Percentiles rank a stretch among this genome's conserved stretches.
Conservation (phyloP, 2,797 vertebrate genomes). For the Mormyrops boulengeri region DNA sequence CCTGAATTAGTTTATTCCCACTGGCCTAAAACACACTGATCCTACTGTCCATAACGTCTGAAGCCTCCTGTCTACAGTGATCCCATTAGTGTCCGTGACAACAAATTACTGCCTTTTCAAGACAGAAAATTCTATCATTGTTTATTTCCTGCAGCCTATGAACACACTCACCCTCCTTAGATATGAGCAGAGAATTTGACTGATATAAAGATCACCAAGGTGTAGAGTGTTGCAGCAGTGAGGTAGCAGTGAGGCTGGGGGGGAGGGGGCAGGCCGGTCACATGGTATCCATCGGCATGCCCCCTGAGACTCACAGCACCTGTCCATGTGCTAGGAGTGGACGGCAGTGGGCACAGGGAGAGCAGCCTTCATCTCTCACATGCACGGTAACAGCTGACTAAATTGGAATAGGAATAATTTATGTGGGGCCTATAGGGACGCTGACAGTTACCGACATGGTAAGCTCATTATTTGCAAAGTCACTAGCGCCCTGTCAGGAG, state of each 20-base stretch:
- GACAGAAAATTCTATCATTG: background rate
- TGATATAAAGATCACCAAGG: background rate
- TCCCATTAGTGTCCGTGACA: background rate
- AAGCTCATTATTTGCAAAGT: background rate
- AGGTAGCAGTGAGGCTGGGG: background rate
- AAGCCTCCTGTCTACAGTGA: background rate
- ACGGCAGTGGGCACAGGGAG: too few relatives aligned
- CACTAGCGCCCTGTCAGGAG: slow-evolving; percentile 2
- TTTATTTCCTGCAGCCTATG: too few relatives aligned
- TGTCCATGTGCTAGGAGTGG: background rate
- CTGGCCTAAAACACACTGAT: background rate
- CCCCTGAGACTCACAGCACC: background rate
- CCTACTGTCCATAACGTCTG: background rate
- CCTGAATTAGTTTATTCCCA: background rate
- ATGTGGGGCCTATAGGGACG: background rate
- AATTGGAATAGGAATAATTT: background rate
- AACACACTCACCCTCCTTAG: background rate
- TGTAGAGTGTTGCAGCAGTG: background rate
- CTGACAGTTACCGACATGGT: background rate
- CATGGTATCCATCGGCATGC: background rate
- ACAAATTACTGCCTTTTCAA: background rate
- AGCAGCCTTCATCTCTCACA: background rate
- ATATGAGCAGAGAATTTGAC: background rate
- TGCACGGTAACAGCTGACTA: background rate
- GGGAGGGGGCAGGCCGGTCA: background rate